A percentile compares a stretch with the other conserved stretches of the same genome.
phyloP scores from a whole-genome alignment of 2,888 invertebrate species.

The Acanthosepion lycidas region DNA sequence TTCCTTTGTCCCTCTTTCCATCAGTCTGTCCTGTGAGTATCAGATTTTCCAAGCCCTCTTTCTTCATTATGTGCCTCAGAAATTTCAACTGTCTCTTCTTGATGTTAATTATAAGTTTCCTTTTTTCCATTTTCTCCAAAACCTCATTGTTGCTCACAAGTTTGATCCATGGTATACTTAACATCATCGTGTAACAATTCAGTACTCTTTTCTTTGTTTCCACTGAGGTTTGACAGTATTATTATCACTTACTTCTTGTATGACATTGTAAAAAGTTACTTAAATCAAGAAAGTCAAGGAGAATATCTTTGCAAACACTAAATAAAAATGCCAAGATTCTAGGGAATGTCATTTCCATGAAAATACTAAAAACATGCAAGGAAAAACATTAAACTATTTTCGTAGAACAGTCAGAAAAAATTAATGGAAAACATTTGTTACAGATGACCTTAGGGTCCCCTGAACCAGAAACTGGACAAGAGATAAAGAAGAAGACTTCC shows the following conservation, averaged over 20 bases:
- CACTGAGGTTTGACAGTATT: background rate
- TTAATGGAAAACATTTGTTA: background rate
- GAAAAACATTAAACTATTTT: background rate
- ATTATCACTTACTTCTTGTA: background rate
- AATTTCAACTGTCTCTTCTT: too few relatives aligned
- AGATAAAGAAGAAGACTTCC: background rate
- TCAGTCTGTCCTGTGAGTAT: too few relatives aligned
- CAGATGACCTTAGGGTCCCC: slow-evolving; percentile 33
- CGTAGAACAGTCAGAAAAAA: background rate
- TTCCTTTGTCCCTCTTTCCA: too few relatives aligned
- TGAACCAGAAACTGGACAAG: background rate
- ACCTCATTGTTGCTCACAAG: too few relatives aligned
- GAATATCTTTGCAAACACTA: too few relatives aligned
- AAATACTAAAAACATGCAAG: background rate
- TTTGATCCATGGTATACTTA: too few relatives aligned
- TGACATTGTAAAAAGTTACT: background rate
- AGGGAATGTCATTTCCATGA: background rate
- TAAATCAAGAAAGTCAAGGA: background rate
- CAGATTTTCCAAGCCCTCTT: too few relatives aligned
- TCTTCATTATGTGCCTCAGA: too few relatives aligned
- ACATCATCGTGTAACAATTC: too few relatives aligned
- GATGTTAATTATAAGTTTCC: too few relatives aligned
- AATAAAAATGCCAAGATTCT: background rate
- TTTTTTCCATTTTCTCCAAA: too few relatives aligned
- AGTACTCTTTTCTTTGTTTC: too few relatives aligned